Evolutionary conservation across 2,797 vertebrate genomes (phyloP), one percentile per base, ranked within the genome.

Genomic region (Ptychadena robeensis): DNA sequence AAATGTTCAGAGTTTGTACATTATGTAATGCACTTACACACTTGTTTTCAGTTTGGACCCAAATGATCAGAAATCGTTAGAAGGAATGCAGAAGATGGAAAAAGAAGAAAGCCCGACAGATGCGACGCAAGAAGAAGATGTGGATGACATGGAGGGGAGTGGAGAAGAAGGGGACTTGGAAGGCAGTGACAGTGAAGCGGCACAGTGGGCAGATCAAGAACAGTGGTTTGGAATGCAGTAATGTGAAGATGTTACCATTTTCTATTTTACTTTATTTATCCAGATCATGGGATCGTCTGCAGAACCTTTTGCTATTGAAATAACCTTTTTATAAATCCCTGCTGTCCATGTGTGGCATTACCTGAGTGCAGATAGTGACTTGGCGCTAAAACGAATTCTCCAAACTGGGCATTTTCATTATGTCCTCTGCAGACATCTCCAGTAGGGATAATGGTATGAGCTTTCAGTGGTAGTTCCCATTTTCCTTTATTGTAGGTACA

Each of bases 11-110:
- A 48, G 40, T 15, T 48, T 48, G 40, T 15, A 18, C 15, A 48
- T 18, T 15, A 48, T 48, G 40, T 48, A 53, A 53, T n/a, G 5
- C 18, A 22, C n/a, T n/a, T 53, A 9, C 18, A 22, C 15, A 18
- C 44, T 53, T 40, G 73, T 86, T 87, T 85, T 86, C 86, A 99
- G 98, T 86, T 91, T 99, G 94, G 98, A 99, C 89, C 98, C 97
- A 28, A 98, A 99, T 0, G 98, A 99, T 87, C 97, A 99, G 93
- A 99, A 99, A 93, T 99, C 98, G 5, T 89, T 99, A 63, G 98
- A 99, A 85, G 98, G 97, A 31, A 95, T 99, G 97, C 98, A 99
- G 93, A 99, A 99, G 89, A 99, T 99, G 97, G 98, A 99, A 90
- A 99, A 99, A 88, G 98, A 99, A 90, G 98, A 99, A 90, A 99